Percentiles rank a stretch among this genome's conserved stretches.
Conservation (phyloP, 2,113 vertebrate species). For the Hucho hucho region DNA sequence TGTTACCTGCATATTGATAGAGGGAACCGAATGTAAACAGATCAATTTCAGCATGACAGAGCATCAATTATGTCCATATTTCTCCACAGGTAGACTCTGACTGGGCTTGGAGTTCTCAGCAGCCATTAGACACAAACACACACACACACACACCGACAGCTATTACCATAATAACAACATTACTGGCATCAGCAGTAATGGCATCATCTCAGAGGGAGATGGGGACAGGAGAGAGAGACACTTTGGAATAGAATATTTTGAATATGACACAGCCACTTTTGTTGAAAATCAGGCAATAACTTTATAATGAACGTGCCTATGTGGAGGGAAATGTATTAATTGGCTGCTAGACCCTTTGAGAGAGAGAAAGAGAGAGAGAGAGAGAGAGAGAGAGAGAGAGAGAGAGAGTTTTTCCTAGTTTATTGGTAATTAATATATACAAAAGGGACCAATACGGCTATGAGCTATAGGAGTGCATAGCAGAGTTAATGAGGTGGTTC, state of each 20-base stretch:
- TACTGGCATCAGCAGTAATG: neutral
- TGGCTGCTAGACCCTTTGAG: neutral
- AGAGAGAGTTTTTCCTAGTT: slow-evolving; percentile 8
- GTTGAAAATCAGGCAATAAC: slow-evolving; percentile 21
- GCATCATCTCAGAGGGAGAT: neutral
- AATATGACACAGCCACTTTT: slow-evolving; percentile 5
- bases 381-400: neutral
- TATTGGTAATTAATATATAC: slow-evolving; percentile 16
- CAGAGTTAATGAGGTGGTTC: neutral
- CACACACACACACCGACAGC: too few species aligned
- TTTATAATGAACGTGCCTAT: slow-evolving; percentile 20
- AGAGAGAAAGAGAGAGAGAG: too few species aligned
- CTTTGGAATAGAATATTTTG: neutral
- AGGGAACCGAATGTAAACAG: slow-evolving; percentile 27
- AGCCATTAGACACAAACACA: neutral
- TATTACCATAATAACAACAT: neutral
- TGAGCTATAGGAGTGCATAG: neutral
- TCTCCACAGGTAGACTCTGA: neutral
- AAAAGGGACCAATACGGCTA: slow-evolving; percentile 7
- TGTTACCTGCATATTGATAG: slow-evolving; percentile 39
- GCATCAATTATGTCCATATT: slow-evolving; percentile 22
- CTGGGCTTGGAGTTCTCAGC: neutral
- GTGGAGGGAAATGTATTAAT: slow-evolving; percentile 13
- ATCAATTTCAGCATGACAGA: slow-evolving; percentile 26
- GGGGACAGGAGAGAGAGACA: neutral